Evolutionary conservation across 2,888 invertebrate genomes (phyloP).

Genomic region (Dasypogon diadema): DNA sequence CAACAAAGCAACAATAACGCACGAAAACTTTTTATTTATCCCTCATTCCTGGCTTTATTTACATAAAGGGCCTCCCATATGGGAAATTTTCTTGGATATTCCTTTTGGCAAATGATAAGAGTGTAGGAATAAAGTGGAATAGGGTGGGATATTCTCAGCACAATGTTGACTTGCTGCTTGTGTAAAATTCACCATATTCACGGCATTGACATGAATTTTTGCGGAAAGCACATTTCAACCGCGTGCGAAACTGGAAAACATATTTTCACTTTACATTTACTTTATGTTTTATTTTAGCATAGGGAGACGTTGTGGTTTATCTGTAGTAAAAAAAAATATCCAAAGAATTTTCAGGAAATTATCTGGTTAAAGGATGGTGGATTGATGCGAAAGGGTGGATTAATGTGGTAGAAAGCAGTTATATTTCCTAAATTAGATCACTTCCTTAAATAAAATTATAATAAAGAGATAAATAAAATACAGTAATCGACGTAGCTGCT

Average conservation of each 20-base stretch:
- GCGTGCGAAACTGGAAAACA: conserved; percentile 6
- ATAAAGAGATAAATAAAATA: too few species aligned
- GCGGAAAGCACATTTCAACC: conserved; percentile 16
- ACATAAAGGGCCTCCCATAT: conserved; percentile 1
- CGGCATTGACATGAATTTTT: conserved; percentile 3
- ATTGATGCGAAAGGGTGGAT: neutral
- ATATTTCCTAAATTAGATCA: too few species aligned
- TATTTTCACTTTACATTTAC: conserved; percentile 44
- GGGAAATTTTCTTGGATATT: neutral
- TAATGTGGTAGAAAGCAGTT: neutral
- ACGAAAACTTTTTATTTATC: conserved; percentile 5
- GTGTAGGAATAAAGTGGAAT: neutral
- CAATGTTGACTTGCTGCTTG: neutral
- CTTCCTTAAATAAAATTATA: too few species aligned
- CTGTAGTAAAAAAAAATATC: conserved; percentile 10
- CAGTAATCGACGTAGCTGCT: too few species aligned
- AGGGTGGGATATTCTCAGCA: neutral
- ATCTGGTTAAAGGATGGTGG: neutral
- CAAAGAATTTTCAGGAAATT: too few species aligned
- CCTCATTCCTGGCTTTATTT: neutral
- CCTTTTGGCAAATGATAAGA: neutral
- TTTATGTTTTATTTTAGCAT: conserved; percentile 21
- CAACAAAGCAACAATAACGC: neutral
- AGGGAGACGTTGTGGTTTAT: neutral
- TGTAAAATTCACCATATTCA: conserved; percentile 35